Evolutionary conservation across 1,140 invertebrate species (phyloP).

Genomic region (Sarcophaga bullata): DNA sequence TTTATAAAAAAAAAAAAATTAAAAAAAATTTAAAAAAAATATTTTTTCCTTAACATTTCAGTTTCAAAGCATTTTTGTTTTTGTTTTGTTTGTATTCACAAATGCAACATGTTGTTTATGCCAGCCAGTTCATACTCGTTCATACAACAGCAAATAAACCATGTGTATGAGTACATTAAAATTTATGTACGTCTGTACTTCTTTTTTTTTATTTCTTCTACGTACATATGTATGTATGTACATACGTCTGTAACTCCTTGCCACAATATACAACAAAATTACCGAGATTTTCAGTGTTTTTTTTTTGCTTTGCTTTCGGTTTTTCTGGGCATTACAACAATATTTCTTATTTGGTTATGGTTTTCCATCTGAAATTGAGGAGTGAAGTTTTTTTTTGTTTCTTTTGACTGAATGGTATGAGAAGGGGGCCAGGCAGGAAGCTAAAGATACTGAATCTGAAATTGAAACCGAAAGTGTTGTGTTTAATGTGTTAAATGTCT

Average conservation of each 20-base stretch:
- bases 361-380: no score
- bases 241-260: no score
- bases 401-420: not conserved
- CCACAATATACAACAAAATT: no score
- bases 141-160: not conserved
- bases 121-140: not conserved
- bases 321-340: no score
- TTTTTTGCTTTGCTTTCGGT: no score
- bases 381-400: no score
- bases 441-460: not conserved
- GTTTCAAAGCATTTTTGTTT: slow-evolving; percentile 1
- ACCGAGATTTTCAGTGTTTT: no score
- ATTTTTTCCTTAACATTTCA: not conserved
- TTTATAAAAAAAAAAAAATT: not conserved
- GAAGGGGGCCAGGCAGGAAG: not conserved
- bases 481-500: slow-evolving; percentile 41
- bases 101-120: slow-evolving; percentile 39
- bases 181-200: slow-evolving; percentile 1
- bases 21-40: no score
- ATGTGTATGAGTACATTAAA: not conserved
- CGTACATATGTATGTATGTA: no score
- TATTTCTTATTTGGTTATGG: no score
- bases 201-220: no score
- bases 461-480: slow-evolving; percentile 25
- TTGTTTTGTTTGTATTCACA: not conserved